Evolutionary conservation across 2,113 vertebrate species (phyloP), one percentile per base, ranked within the genome.

Genomic region (Xyrauchen texanus): DNA sequence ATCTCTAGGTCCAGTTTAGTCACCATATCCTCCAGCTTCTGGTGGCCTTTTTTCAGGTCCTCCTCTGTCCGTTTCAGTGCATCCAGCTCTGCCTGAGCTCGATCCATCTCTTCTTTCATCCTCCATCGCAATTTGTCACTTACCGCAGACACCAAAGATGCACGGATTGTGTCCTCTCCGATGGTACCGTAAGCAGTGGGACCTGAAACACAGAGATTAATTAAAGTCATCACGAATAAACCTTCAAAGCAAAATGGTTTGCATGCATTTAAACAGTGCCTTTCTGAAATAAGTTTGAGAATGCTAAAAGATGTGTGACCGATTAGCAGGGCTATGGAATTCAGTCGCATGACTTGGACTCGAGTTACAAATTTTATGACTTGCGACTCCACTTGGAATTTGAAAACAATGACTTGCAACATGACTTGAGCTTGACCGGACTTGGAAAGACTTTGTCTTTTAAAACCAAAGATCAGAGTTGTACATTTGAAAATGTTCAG

Each of bases 41-140:
- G 96, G 71, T 99, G 96, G 4, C 98, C 98, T 69, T 96, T 99
- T 86, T 98, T 98, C 84, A 99, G 87, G 85, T 99, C 98, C 85
- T 99, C 97, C 58, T 99, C 97, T 0, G 97, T 98, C 60, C 96
- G 91, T 87, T 98, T 98, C 85, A 99, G 89, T 44, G 97, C 97
- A 7, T 99, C 97, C 76, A 99, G 94, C 81, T 99, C 98, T 0
- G 97, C 98, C 62, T 99, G 97, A 0, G 97, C 96, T 8, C 97
- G 93, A 89, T 98, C 97, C 96, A 99, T 97, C 90, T 99, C 97
- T 84, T 99, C 98, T 81, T 99, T 99, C 96, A 99, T 98, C 70
- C 98, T 91, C 96, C 98, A 96, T 72, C 97, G 93, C 82, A 99
- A 90, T 69, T 99, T 99, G 85, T 99, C 98, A 3, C 95, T 99